A percentile compares a stretch with the other conserved stretches of the same genome.
phyloP scores from a whole-genome alignment of 37 sponge, comb jelly and placozoan species.

The Hexactinellida sp. region DNA sequence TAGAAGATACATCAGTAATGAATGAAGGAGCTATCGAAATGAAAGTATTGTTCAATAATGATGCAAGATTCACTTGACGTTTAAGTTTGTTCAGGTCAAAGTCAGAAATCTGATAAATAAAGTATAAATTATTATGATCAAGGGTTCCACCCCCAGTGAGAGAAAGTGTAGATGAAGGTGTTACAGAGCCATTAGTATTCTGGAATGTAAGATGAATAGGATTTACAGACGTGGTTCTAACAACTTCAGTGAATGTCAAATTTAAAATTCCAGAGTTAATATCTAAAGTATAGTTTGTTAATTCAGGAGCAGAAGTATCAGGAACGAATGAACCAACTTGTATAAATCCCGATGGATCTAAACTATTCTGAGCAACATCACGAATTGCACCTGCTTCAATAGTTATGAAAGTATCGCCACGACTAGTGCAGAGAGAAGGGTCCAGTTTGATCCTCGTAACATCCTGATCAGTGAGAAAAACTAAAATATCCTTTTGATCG shows the following conservation, averaged over 20 bases:
- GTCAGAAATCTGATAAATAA: background rate
- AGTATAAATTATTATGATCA: slow-evolving; percentile 18
- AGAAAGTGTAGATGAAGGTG: background rate
- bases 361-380: slow-evolving; percentile 39
- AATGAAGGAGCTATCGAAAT: slow-evolving; percentile 31
- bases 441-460: slow-evolving; percentile 56
- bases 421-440: slow-evolving; percentile 36
- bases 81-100: background rate
- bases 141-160: slow-evolving; percentile 21
- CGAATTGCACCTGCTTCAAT: slow-evolving; percentile 28
- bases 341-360: background rate
- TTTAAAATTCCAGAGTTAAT: slow-evolving; percentile 37
- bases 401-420: slow-evolving; percentile 44
- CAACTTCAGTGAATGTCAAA: slow-evolving; percentile 63
- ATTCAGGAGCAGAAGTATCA: slow-evolving; percentile 38
- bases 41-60: slow-evolving; percentile 28
- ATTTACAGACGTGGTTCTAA: slow-evolving; percentile 47
- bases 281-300: slow-evolving; percentile 46
- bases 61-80: slow-evolving; percentile 25
- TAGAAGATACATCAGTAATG: slow-evolving; percentile 32
- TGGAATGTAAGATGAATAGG: slow-evolving; percentile 45
- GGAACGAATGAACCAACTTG: slow-evolving; percentile 31
- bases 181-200: slow-evolving; percentile 2
- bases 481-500: slow-evolving; percentile 19
- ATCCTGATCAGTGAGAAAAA: slow-evolving; percentile 40